Conservation (phyloP, 1,140 invertebrate species). For the Brachionus manjavacas region DNA sequence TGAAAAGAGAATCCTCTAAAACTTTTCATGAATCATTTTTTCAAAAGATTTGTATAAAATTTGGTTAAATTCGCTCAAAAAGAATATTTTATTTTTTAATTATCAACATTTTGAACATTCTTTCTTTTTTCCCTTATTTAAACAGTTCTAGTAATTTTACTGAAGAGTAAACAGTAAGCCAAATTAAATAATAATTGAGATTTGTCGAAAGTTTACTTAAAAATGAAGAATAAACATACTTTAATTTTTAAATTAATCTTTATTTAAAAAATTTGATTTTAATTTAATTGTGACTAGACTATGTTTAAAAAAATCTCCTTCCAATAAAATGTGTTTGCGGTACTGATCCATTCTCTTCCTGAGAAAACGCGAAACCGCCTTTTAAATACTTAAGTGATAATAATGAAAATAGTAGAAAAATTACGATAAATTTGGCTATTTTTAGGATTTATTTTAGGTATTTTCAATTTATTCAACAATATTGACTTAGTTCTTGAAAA, state of each 20-base stretch:
- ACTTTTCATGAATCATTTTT: too few relatives aligned
- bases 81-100: too few relatives aligned
- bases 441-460: neutral
- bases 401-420: neutral
- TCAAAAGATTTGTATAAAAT: too few relatives aligned
- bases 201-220: too few relatives aligned
- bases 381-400: neutral
- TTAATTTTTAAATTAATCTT: neutral
- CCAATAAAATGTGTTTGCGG: slow-evolving; percentile 65
- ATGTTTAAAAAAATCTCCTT: neutral
- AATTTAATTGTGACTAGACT: neutral
- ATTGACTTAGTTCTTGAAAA: neutral
- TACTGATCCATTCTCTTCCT: slow-evolving; percentile 92
- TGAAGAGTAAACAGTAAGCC: too few relatives aligned
- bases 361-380: slow-evolving; percentile 88
- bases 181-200: too few relatives aligned
- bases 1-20: too few relatives aligned
- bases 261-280: neutral
- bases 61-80: too few relatives aligned
- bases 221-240: too few relatives aligned
- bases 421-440: slow-evolving; percentile 47
- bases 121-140: too few relatives aligned
- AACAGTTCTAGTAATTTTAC: too few relatives aligned
- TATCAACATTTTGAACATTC: too few relatives aligned
- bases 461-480: neutral